A percentile compares a stretch with the other conserved stretches of the same genome.
Conservation (phyloP, 92 coral and sea anemone genomes). For the Bergia sp. region DNA sequence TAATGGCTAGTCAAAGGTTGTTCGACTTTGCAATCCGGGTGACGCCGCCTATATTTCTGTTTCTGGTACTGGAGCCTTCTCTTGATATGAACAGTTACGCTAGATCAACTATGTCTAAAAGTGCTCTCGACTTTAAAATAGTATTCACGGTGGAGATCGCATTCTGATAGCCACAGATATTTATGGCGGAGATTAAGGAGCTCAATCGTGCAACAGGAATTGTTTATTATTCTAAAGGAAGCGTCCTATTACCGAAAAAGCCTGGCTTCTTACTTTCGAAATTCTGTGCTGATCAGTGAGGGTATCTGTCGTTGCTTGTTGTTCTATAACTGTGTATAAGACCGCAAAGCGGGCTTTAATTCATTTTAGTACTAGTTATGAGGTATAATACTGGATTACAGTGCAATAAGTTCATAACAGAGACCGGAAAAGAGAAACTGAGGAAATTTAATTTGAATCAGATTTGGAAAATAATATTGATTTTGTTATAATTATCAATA, state of each 20-base stretch:
- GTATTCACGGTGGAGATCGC: background rate
- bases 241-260: background rate
- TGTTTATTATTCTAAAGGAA: background rate
- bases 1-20: background rate
- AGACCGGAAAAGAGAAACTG: background rate
- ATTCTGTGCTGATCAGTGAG: background rate
- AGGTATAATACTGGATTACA: background rate
- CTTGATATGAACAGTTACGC: background rate
- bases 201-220: background rate
- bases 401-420: background rate
- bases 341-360: slow-evolving; percentile 4
- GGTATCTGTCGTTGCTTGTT: background rate
- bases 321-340: background rate
- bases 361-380: background rate
- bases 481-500: background rate
- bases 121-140: background rate
- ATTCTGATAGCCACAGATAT: background rate
- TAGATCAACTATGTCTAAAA: background rate
- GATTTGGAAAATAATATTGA: background rate
- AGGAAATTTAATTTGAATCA: background rate
- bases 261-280: background rate
- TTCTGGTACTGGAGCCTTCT: background rate
- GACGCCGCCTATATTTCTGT: background rate
- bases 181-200: background rate
- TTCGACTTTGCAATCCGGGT: background rate